These are phyloP conservation scores for Agriotes lineatus DNA, from an alignment of 2,888 invertebrate genomes.

Conservation along the genomic window DNA sequence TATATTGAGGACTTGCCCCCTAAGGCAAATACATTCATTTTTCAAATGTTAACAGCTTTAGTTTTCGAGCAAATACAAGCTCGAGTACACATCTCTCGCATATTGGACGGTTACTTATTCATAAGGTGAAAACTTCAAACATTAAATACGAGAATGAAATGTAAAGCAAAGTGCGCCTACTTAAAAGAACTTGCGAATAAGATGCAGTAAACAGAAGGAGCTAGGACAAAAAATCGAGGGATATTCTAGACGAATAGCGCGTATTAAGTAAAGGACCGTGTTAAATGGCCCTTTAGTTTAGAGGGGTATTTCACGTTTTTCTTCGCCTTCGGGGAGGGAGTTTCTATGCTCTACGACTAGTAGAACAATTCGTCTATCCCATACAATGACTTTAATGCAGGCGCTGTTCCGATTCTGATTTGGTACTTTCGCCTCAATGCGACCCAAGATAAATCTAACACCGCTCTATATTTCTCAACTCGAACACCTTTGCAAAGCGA, in stretches of 20 bases:
- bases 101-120: conserved; percentile 7
- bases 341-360: conserved; percentile 5
- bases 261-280: conserved; percentile 27
- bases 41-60: background rate
- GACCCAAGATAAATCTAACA: conserved; percentile 4
- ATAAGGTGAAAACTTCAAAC: conserved; percentile 4
- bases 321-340: conserved; percentile 2
- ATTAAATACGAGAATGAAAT: conserved; percentile 1
- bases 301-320: conserved; percentile 22
- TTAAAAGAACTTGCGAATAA: conserved; percentile 4
- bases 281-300: conserved; percentile 28
- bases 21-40: background rate
- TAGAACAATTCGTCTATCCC: conserved; percentile 21
- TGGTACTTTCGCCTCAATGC: conserved; percentile 5
- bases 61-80: conserved; percentile 5
- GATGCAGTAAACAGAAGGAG: conserved; percentile 17
- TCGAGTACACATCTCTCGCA: background rate
- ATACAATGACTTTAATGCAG: conserved; percentile 13
- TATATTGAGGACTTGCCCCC: background rate
- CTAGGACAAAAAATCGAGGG: conserved; percentile 11
- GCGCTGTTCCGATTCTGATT: conserved; percentile 11
- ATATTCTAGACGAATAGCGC: conserved; percentile 22
- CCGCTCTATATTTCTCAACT: background rate
- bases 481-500: background rate
- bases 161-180: conserved; percentile 2